Percentiles rank a stretch among this genome's conserved stretches.
Evolutionary conservation across 2,888 invertebrate species (phyloP).

Genomic region (Callyntrura sp.): DNA sequence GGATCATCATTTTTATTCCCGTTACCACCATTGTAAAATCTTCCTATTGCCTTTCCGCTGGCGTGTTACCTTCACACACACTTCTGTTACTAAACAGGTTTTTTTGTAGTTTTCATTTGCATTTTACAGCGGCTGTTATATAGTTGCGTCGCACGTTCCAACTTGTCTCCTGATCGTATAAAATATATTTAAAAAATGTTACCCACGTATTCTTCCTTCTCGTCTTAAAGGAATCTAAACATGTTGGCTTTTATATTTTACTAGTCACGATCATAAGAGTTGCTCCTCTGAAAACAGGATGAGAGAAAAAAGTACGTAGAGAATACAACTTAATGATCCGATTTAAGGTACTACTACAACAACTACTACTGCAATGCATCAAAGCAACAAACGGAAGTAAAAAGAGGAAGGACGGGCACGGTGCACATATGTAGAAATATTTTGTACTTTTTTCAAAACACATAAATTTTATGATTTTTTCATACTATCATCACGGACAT

Average conservation of each 20-base stretch:
- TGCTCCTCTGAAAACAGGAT: background rate
- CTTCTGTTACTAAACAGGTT: no score
- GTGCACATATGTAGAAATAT: background rate
- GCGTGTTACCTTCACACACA: no score
- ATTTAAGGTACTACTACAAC: background rate
- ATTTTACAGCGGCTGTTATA: no score
- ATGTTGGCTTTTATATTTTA: background rate
- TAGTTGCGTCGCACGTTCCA: no score
- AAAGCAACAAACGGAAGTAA: background rate
- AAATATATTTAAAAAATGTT: background rate
- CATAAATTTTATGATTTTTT: background rate
- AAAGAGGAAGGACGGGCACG: background rate
- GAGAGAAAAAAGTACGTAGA: background rate
- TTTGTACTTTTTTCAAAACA: background rate
- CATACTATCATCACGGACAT: conserved; percentile 10
- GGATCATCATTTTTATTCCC: conserved; percentile 21
- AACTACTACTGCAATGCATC: background rate
- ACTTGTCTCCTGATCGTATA: background rate
- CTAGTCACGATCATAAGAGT: background rate
- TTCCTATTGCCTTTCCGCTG: conserved; percentile 20
- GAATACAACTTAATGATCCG: conserved; percentile 1
- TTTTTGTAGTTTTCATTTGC: no score
- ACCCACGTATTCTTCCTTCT: background rate
- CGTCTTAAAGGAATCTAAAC: background rate
- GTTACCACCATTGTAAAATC: background rate